A percentile compares a stretch with the other conserved stretches of the same genome.
Evolutionary conservation across 2,888 invertebrate species (phyloP).

Genomic region (Entomobrya proxima): DNA sequence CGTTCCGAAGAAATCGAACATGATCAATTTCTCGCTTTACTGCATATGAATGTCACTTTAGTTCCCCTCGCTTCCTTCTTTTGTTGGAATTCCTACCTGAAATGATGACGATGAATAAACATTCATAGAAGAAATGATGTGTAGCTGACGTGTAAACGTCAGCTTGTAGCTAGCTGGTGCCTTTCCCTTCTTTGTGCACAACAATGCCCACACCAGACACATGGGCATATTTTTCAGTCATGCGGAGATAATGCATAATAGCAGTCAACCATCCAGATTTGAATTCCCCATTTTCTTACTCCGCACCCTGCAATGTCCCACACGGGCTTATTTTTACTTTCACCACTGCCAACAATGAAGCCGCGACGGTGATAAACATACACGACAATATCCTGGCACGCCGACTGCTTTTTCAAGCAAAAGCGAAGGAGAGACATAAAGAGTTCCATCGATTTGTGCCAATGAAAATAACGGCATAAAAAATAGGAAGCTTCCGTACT

Average conservation of each 20-base stretch:
- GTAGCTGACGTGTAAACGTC: conserved; percentile 32
- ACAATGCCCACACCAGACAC: conserved; percentile 14
- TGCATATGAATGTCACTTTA: conserved; percentile 71
- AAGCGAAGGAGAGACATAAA: no score
- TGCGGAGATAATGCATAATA: background rate
- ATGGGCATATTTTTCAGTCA: conserved; percentile 29
- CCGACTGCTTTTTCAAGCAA: background rate
- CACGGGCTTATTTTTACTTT: conserved; percentile 26
- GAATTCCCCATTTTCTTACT: background rate
- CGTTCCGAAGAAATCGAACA: conserved; percentile 69
- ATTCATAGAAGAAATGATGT: conserved; percentile 33
- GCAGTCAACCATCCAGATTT: conserved; percentile 3
- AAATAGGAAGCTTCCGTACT: conserved; percentile 31
- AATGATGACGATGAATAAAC: conserved; percentile 56
- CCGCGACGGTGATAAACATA: conserved; percentile 51
- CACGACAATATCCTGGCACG: conserved; percentile 3
- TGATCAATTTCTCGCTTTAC: conserved; percentile 74
- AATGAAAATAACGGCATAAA: no score
- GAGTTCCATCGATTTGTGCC: no score
- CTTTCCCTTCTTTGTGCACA: conserved; percentile 11
- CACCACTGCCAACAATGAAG: conserved; percentile 48
- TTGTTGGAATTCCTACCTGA: conserved; percentile 52
- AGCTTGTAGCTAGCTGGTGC: background rate
- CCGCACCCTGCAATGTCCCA: background rate
- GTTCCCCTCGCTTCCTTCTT: conserved; percentile 60